Evolutionary conservation across 2,797 vertebrate species (phyloP).

Genomic region (Tolypeutes matacus): DNA sequence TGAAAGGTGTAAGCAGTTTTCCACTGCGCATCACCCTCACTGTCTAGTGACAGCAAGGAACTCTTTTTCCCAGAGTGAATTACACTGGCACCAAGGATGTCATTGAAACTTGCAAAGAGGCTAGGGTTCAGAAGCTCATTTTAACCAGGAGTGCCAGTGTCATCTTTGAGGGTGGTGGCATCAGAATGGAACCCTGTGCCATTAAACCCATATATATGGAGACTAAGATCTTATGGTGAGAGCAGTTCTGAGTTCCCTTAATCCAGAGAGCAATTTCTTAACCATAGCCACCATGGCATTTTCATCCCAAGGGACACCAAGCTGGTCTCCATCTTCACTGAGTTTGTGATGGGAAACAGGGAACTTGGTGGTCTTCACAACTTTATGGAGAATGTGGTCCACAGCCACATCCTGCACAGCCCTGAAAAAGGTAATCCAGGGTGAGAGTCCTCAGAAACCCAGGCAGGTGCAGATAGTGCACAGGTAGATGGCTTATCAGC

Average conservation of each 20-base stretch:
- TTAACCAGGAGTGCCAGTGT: constrained; percentile 98
- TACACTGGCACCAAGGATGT: constrained; percentile 93
- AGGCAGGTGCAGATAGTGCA: not conserved
- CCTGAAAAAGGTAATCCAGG: not conserved
- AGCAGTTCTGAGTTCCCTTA: constrained; percentile 93
- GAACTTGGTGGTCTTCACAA: no score
- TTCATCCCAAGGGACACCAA: constrained; percentile 97
- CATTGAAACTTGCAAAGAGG: constrained; percentile 93
- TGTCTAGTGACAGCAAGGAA: constrained; percentile 91
- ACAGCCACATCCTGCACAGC: constrained; percentile 93
- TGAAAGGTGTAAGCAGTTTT: constrained; percentile 93
- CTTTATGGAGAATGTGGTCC: constrained; percentile 88
- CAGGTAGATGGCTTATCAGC: not conserved
- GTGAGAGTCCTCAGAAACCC: not conserved
- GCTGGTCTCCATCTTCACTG: constrained; percentile 95
- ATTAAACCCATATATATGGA: constrained; percentile 95
- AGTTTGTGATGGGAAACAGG: constrained; percentile 95
- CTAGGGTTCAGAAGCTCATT: constrained; percentile 96
- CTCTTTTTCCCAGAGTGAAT: constrained; percentile 95
- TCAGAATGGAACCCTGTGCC: constrained; percentile 96
- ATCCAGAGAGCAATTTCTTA: constrained; percentile 91
- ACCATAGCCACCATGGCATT: constrained; percentile 96
- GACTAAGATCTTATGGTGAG: constrained; percentile 94
- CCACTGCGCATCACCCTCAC: constrained; percentile 96
- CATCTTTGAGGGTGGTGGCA: constrained; percentile 92